Conservation (phyloP, 2,797 vertebrate species). For the Ibycter americanus region DNA sequence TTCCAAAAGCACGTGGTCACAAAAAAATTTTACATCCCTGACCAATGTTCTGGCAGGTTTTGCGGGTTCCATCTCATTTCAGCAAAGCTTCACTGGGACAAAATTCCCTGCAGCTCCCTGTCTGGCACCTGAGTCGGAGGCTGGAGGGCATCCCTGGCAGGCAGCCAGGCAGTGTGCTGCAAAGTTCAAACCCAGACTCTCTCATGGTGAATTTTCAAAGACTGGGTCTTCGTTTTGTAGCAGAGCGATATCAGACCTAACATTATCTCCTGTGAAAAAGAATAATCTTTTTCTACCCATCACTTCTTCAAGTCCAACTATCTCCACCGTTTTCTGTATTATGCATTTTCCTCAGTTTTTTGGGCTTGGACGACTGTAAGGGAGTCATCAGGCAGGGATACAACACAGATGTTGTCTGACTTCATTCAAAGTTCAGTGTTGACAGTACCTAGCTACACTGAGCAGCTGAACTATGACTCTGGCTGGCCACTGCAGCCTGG, state of each 20-base stretch:
- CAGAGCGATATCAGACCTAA: background rate
- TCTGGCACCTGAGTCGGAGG: background rate
- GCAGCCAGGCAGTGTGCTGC: background rate
- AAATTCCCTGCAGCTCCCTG: background rate
- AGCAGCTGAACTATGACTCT: background rate
- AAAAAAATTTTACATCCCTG: background rate
- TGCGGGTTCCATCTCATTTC: background rate
- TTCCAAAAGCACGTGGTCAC: background rate
- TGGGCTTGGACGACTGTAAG: background rate
- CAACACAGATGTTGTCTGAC: background rate
- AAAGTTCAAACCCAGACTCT: background rate
- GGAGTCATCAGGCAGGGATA: background rate
- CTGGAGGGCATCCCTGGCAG: background rate
- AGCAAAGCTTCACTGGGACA: background rate
- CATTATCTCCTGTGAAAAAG: background rate
- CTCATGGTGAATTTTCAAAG: background rate
- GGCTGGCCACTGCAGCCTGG: background rate
- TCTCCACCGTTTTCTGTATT: background rate
- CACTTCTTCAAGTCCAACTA: background rate
- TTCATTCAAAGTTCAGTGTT: background rate
- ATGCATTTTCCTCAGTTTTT: background rate
- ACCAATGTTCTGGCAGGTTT: background rate
- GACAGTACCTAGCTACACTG: background rate
- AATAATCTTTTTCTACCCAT: background rate
- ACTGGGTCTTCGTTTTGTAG: background rate